phyloP scores from a whole-genome alignment of 2,113 vertebrate species.

The Phalacrocorax brasilianus region DNA sequence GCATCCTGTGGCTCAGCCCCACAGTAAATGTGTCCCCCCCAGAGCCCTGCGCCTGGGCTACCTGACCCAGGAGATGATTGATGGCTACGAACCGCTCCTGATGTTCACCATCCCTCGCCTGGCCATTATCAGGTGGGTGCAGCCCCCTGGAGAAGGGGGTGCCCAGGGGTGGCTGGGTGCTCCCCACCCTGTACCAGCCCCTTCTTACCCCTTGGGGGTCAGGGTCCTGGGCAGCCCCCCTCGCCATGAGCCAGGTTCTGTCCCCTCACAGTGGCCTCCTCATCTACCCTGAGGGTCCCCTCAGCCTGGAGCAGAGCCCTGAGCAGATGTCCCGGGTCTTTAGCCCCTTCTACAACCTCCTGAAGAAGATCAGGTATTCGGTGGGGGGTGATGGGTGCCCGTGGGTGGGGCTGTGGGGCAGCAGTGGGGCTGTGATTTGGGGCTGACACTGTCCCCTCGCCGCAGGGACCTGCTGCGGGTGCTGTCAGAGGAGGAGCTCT shows the following conservation, averaged over 20 bases:
- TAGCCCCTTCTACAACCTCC: constrained; percentile 72
- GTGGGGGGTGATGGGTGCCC: accelerated
- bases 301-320: constrained; percentile 68
- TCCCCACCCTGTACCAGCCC: neutral
- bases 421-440: accelerated
- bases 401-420: neutral
- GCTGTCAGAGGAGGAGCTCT: constrained; percentile 68
- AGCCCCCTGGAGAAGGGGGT: neutral
- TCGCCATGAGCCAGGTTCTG: accelerated
- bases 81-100: constrained; percentile 73
- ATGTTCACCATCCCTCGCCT: constrained; percentile 81
- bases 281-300: constrained; percentile 76
- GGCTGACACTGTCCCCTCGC: neutral
- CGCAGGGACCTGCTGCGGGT: constrained; percentile 67
- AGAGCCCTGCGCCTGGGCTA: constrained; percentile 75
- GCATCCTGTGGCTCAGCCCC: neutral
- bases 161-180: neutral
- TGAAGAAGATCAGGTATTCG: constrained; percentile 73
- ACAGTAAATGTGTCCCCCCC: neutral
- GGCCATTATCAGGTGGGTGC: constrained; percentile 75
- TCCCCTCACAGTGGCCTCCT: constrained; percentile 67
- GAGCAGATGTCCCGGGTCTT: constrained; percentile 74
- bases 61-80: constrained; percentile 78
- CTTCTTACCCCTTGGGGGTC: neutral
- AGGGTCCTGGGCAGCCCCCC: neutral